A percentile compares a stretch with the other conserved stretches of the same genome.
Conservation (phyloP, 2,888 invertebrate species). For the Congeria kusceri region DNA sequence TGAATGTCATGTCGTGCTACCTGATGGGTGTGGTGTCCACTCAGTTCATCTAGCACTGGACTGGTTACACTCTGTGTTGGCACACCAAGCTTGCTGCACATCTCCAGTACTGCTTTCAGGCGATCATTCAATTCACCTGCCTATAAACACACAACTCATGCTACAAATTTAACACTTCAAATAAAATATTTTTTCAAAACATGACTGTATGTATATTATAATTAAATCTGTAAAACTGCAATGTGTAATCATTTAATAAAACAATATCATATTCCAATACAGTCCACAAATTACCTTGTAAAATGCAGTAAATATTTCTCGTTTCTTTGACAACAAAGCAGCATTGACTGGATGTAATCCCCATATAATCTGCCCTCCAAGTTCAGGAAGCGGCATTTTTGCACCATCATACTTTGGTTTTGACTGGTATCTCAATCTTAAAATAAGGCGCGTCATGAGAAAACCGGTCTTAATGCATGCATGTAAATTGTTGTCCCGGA, state of each 20-base stretch:
- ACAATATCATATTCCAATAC: too few relatives aligned
- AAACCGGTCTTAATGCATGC: too few relatives aligned
- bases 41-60: slow-evolving; percentile 57
- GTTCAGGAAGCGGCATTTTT: slow-evolving; percentile 24
- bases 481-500: too few relatives aligned
- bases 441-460: too few relatives aligned
- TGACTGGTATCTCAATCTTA: too few relatives aligned
- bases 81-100: slow-evolving; percentile 53
- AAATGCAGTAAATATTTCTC: slow-evolving; percentile 66
- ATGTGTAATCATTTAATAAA: too few relatives aligned
- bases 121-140: neutral
- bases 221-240: too few relatives aligned
- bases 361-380: slow-evolving; percentile 74
- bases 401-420: slow-evolving; percentile 9
- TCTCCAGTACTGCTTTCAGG: slow-evolving; percentile 38
- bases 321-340: slow-evolving; percentile 64
- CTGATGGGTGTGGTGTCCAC: slow-evolving; percentile 74
- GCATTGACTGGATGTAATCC: slow-evolving; percentile 76
- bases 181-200: too few relatives aligned
- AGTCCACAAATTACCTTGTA: slow-evolving; percentile 40
- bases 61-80: slow-evolving; percentile 44
- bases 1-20: too few relatives aligned
- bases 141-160: too few relatives aligned
- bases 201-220: too few relatives aligned
- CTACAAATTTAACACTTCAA: too few relatives aligned